phyloP scores from a whole-genome alignment of 2,888 invertebrate species.

The Loripinus fragilis region DNA sequence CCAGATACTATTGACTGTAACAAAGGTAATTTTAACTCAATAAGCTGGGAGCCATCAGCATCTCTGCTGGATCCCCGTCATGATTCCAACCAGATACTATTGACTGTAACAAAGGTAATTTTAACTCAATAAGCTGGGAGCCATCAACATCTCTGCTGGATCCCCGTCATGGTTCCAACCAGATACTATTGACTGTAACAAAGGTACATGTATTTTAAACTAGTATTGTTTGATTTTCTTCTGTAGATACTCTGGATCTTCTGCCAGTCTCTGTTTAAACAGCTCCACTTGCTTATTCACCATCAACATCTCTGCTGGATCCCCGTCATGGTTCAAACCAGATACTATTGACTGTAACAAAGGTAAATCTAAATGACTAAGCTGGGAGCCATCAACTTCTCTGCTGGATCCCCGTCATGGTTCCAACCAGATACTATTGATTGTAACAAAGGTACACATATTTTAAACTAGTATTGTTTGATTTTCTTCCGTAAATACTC shows the following conservation, averaged over 20 bases:
- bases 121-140: too few species aligned
- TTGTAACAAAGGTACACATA: slow-evolving; percentile 88
- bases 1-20: slow-evolving; percentile 88
- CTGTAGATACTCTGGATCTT: slow-evolving; percentile 87
- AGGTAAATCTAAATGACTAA: slow-evolving; percentile 83
- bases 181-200: slow-evolving; percentile 89
- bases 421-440: slow-evolving; percentile 93
- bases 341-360: slow-evolving; percentile 87
- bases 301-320: slow-evolving; percentile 89
- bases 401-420: slow-evolving; percentile 91
- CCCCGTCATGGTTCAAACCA: slow-evolving; percentile 94
- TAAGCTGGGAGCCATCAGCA: too few species aligned
- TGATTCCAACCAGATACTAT: slow-evolving; percentile 94
- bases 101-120: slow-evolving; percentile 85
- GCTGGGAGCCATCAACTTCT: slow-evolving; percentile 89
- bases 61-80: slow-evolving; percentile 89
- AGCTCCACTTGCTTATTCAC: slow-evolving; percentile 88
- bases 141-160: slow-evolving; percentile 88
- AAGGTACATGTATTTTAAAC: too few species aligned
- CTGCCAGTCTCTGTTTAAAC: slow-evolving; percentile 86
- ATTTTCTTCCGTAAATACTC: slow-evolving; percentile 87
- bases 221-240: slow-evolving; percentile 89
- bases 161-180: slow-evolving; percentile 95
- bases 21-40: slow-evolving; percentile 82
- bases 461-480: slow-evolving; percentile 89